Conservation (phyloP, 2,113 vertebrate genomes). For the Anguilla japonica region DNA sequence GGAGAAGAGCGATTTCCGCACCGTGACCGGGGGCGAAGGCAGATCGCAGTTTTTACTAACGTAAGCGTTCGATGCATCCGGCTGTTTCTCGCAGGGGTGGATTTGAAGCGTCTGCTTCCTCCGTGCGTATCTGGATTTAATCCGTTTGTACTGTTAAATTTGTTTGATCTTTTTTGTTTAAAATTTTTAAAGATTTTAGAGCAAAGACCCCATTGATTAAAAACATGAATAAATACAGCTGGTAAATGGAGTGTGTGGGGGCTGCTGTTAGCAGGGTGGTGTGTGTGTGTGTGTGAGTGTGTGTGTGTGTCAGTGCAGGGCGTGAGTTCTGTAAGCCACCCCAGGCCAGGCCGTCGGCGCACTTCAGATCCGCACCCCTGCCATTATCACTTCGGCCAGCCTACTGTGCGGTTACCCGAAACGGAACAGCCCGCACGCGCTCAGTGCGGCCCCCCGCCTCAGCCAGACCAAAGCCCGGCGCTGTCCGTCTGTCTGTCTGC, state of each 20-base stretch:
- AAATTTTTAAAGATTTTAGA: not conserved
- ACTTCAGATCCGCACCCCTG: not conserved
- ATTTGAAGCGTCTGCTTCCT: not conserved
- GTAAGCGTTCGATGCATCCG: no score
- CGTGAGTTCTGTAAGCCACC: not conserved
- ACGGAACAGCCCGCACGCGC: not conserved
- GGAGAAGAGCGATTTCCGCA: not conserved
- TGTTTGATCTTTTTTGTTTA: not conserved
- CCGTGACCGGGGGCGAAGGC: not conserved
- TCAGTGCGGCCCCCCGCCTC: not conserved
- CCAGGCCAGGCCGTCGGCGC: not conserved
- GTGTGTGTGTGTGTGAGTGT: not conserved
- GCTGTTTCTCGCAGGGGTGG: no score
- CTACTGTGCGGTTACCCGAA: not conserved
- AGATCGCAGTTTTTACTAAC: not conserved
- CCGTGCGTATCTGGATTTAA: no score
- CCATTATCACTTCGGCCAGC: not conserved
- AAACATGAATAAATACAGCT: no score
- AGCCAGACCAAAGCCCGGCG: not conserved
- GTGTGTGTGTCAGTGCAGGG: not conserved
- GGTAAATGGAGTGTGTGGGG: no score
- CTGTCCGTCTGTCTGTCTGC: no score
- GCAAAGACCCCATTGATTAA: not conserved
- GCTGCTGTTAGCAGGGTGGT: not conserved
- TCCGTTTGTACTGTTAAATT: not conserved